These are phyloP conservation scores for Cryptoblepharus egeriae DNA, from an alignment of 2,797 vertebrate genomes.

Conservation along the genomic window DNA sequence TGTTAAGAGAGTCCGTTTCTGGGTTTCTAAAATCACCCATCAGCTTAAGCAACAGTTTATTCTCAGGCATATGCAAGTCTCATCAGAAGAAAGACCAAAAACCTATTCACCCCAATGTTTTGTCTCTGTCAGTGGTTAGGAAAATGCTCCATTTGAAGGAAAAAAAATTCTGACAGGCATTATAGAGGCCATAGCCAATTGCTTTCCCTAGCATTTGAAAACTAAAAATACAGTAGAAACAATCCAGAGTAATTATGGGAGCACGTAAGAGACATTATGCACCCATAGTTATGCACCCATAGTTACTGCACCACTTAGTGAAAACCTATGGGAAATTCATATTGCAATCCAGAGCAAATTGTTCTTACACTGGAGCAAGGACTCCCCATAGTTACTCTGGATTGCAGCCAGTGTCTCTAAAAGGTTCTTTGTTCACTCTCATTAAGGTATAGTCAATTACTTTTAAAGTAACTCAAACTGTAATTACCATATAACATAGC, in stretches of 20 bases:
- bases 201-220: neutral
- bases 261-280: too few species aligned
- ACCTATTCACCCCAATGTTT: neutral
- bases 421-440: neutral
- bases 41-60: neutral
- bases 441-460: neutral
- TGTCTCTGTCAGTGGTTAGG: neutral
- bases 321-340: too few species aligned
- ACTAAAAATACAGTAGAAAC: neutral
- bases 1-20: neutral
- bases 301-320: too few species aligned
- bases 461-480: neutral
- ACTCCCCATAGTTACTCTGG: too few species aligned
- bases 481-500: neutral
- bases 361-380: too few species aligned
- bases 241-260: too few species aligned
- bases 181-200: neutral
- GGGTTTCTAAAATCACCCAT: neutral
- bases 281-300: too few species aligned
- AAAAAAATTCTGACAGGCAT: neutral
- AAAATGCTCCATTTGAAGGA: neutral
- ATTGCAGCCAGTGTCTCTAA: too few species aligned
- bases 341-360: too few species aligned
- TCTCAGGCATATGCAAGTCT: neutral
- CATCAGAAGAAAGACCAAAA: neutral